Conservation (phyloP, 2,888 invertebrate species). For the Clusia tigrina region DNA sequence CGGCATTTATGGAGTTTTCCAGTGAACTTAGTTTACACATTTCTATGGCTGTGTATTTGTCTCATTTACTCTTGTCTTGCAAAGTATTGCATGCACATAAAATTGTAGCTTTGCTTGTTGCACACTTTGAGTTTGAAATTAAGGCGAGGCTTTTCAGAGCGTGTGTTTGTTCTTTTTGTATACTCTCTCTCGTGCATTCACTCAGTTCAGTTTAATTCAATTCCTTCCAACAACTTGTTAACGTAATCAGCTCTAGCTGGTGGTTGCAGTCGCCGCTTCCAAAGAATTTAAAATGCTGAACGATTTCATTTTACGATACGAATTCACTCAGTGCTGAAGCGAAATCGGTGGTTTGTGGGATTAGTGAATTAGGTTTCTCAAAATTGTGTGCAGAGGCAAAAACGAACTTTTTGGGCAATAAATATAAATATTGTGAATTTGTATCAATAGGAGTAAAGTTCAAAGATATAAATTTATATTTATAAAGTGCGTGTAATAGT, state of each 20-base stretch:
- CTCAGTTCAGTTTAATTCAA: too few relatives aligned
- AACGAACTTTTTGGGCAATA: not conserved
- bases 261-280: conserved; percentile 26
- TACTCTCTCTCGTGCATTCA: not conserved
- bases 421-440: not conserved
- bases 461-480: too few relatives aligned
- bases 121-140: conserved; percentile 27
- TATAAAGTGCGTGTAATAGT: too few relatives aligned
- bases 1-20: not conserved
- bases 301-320: conserved; percentile 52
- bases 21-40: not conserved
- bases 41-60: not conserved
- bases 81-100: not conserved
- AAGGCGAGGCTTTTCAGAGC: conserved; percentile 34
- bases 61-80: not conserved
- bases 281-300: conserved; percentile 39
- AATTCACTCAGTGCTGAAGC: conserved; percentile 41
- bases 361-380: not conserved
- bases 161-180: not conserved
- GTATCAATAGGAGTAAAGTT: not conserved
- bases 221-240: conserved; percentile 15
- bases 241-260: too few relatives aligned
- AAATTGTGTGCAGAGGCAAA: not conserved
- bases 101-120: conserved; percentile 4
- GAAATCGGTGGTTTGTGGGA: too few relatives aligned